These are phyloP conservation scores for Vimba vimba DNA, from an alignment of 2,113 vertebrate species.

Conservation along the genomic window DNA sequence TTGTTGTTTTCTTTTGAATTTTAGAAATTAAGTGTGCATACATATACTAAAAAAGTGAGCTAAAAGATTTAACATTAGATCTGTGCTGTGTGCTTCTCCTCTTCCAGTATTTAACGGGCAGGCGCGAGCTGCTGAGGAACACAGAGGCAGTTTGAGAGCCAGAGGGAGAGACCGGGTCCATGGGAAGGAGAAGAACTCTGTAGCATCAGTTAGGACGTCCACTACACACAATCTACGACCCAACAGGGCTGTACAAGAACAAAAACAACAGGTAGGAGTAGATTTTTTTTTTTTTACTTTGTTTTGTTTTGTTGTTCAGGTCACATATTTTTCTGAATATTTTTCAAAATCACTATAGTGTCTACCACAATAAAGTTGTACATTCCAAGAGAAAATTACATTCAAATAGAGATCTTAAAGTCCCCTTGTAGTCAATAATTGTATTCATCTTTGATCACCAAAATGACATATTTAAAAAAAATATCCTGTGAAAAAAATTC, in stretches of 20 bases:
- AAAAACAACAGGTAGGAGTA: slow-evolving; percentile 79
- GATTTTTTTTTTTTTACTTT: not conserved
- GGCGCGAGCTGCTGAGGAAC: slow-evolving; percentile 79
- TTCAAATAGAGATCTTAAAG: not conserved
- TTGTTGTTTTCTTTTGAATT: not conserved
- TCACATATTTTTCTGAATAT: not conserved
- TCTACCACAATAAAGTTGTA: not conserved
- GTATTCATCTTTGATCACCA: no score
- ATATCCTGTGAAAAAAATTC: no score
- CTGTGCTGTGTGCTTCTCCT: not conserved
- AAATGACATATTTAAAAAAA: no score
- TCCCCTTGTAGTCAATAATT: no score
- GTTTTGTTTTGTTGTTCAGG: not conserved
- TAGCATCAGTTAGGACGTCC: slow-evolving; percentile 78
- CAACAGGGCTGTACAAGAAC: slow-evolving; percentile 84
- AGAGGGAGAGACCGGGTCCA: slow-evolving; percentile 83
- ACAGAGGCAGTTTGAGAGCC: slow-evolving; percentile 81
- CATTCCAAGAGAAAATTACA: not conserved
- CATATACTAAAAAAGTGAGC: not conserved
- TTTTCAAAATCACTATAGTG: not conserved
- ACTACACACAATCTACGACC: slow-evolving; percentile 78
- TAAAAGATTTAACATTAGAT: not conserved
- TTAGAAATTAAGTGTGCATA: not conserved
- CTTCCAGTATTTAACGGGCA: slow-evolving; percentile 83
- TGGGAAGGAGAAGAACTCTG: slow-evolving; percentile 79